Conservation (phyloP, 2,797 vertebrate species). For the Aotus griseimembra region DNA sequence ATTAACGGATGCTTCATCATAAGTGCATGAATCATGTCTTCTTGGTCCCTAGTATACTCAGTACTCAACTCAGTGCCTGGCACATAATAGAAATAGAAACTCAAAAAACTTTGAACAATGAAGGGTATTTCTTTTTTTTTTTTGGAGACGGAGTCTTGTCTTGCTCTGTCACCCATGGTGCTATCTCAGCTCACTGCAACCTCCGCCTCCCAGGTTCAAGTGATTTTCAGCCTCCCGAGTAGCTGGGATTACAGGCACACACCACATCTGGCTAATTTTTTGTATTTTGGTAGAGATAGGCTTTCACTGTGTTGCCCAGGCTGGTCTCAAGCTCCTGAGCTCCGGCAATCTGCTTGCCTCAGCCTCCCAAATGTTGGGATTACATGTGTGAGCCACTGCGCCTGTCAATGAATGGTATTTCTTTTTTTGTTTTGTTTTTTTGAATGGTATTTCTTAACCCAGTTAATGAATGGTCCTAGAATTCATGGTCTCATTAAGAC, state of each 20-base stretch:
- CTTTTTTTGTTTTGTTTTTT: background rate
- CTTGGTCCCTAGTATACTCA: background rate
- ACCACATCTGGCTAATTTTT: background rate
- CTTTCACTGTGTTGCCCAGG: background rate
- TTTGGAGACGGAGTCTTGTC: background rate
- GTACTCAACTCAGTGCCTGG: background rate
- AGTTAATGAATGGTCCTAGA: background rate
- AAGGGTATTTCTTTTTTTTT: background rate
- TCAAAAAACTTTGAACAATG: background rate
- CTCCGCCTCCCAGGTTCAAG: background rate
- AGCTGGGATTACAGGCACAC: background rate
- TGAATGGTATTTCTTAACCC: background rate
- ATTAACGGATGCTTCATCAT: background rate
- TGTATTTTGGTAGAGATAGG: background rate
- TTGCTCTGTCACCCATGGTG: background rate
- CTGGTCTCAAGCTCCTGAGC: background rate
- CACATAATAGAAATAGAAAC: background rate
- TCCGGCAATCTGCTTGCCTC: background rate
- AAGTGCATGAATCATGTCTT: background rate
- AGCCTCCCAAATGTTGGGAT: background rate
- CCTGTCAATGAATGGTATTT: background rate
- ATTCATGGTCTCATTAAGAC: constrained; percentile 11
- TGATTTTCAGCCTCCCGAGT: background rate
- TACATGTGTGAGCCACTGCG: background rate
- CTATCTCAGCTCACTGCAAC: background rate